A percentile compares a stretch with the other conserved stretches of the same genome.
Evolutionary conservation across 2,797 vertebrate species (phyloP).

Genomic region (Crenichthys baileyi): DNA sequence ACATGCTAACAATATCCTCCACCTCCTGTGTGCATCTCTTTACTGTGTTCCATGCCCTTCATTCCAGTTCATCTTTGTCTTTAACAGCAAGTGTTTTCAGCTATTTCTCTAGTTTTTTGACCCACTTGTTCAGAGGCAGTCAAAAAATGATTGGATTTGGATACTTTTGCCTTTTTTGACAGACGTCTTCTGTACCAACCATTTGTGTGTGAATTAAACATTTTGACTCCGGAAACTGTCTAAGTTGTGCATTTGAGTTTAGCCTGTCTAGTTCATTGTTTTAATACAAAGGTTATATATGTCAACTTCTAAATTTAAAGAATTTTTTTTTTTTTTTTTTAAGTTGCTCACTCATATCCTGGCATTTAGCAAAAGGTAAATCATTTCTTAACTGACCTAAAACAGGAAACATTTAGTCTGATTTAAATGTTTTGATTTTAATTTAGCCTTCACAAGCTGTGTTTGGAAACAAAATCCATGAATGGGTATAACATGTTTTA

Average conservation of each 20-base stretch:
- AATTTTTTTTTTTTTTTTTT: too few species aligned
- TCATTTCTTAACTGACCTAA: neutral
- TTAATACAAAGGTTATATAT: neutral
- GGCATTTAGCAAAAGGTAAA: neutral
- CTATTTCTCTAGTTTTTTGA: neutral
- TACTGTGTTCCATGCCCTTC: neutral
- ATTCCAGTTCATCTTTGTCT: neutral
- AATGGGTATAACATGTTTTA: neutral
- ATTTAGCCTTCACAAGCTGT: too few species aligned
- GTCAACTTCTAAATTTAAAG: neutral
- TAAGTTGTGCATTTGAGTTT: neutral
- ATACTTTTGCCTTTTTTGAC: neutral
- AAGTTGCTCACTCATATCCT: neutral
- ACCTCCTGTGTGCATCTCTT: neutral
- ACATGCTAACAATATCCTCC: neutral
- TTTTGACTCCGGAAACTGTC: neutral
- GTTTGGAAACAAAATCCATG: neutral
- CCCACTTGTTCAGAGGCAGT: neutral
- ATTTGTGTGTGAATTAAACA: neutral
- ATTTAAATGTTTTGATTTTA: too few species aligned
- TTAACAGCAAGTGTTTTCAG: neutral
- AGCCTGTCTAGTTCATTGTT: neutral
- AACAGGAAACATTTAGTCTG: neutral
- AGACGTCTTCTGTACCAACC: too few species aligned
- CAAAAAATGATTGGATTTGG: neutral